A percentile compares a stretch with the other conserved stretches of the same genome.
phyloP scores from a whole-genome alignment of 2,113 vertebrate genomes.

The Mungos mungo region DNA sequence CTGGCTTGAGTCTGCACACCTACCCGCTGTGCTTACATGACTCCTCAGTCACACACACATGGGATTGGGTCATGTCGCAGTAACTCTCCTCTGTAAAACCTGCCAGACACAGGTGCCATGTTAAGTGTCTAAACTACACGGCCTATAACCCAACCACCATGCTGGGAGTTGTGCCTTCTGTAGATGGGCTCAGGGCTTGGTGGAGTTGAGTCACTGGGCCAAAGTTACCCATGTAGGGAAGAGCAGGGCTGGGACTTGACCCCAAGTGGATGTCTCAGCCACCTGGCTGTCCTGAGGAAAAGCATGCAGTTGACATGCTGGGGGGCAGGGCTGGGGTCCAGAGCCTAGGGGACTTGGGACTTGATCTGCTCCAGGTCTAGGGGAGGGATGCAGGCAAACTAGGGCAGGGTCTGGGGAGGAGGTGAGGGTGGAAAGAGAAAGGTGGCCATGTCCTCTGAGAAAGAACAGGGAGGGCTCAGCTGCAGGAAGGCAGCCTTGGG shows the following conservation, averaged over 20 bases:
- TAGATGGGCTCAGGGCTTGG: not conserved
- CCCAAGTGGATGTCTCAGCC: not conserved
- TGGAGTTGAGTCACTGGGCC: not conserved
- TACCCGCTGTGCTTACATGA: fast-evolving
- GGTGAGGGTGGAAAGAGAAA: not conserved
- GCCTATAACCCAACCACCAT: not conserved
- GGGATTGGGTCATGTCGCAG: fast-evolving
- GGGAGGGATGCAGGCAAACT: not conserved
- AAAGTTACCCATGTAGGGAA: not conserved
- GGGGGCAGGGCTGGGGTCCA: not conserved
- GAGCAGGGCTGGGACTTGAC: not conserved
- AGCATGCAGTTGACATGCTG: fast-evolving
- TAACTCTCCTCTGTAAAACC: not conserved
- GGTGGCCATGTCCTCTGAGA: not conserved
- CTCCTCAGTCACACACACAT: not conserved
- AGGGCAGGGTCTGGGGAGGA: not conserved
- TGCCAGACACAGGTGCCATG: no score
- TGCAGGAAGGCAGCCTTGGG: not conserved
- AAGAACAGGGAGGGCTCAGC: not conserved
- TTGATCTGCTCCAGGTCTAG: not conserved
- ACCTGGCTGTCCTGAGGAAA: not conserved
- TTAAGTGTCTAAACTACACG: not conserved
- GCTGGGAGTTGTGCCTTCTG: not conserved
- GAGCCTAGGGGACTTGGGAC: not conserved
- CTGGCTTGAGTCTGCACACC: not conserved